Conservation (phyloP, 2,797 vertebrate genomes). For the Bufotes viridis region DNA sequence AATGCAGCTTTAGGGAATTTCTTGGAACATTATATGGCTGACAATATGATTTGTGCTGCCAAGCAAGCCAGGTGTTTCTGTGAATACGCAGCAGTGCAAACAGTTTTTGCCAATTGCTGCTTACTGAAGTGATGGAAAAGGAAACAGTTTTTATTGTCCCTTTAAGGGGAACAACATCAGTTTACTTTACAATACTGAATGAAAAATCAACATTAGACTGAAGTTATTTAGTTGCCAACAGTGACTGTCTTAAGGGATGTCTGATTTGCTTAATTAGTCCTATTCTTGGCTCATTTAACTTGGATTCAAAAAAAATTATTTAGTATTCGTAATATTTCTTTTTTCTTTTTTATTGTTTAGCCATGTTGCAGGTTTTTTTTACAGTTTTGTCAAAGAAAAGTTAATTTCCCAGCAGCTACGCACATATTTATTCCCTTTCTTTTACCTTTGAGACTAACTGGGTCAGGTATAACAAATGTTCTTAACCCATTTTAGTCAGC, state of each 20-base stretch:
- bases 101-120: conserved; percentile 32
- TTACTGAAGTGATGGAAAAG: conserved; percentile 27
- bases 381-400: conserved; percentile 49
- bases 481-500: conserved; percentile 62
- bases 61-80: conserved; percentile 44
- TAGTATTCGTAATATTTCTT: conserved; percentile 26
- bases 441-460: conserved; percentile 62
- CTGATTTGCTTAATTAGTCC: conserved; percentile 27
- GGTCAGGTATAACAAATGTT: conserved; percentile 64
- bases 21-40: conserved; percentile 50
- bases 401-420: conserved; percentile 56
- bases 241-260: conserved; percentile 25
- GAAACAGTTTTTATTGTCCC: background rate
- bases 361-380: conserved; percentile 15
- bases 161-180: background rate
- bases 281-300: conserved; percentile 34
- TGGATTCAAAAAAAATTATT: conserved; percentile 20
- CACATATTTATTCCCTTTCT: conserved; percentile 56
- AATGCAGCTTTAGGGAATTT: conserved; percentile 41
- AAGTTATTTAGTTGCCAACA: background rate
- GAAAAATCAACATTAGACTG: background rate
- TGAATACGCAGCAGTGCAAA: conserved; percentile 28
- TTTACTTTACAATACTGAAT: background rate
- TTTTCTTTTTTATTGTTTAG: conserved; percentile 28
- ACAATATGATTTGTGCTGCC: conserved; percentile 44